Evolutionary conservation across 2,113 vertebrate species (phyloP).

Genomic region (Sebastes schlegelii): DNA sequence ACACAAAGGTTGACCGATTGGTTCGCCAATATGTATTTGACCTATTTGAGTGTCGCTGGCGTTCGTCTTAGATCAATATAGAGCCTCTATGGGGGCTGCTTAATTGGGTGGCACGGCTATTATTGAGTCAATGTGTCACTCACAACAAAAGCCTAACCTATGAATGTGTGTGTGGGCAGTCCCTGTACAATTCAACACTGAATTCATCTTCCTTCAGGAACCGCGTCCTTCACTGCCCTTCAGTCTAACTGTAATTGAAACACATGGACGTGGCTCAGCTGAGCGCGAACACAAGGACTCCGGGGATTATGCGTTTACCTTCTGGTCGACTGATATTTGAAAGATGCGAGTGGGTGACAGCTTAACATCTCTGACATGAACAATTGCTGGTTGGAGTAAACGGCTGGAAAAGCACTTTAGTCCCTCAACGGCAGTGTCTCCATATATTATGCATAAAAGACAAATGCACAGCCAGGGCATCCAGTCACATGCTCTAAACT

Average conservation of each 20-base stretch:
- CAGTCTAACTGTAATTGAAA: slow-evolving; percentile 29
- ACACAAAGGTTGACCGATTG: neutral
- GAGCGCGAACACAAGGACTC: slow-evolving; percentile 6
- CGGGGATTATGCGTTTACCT: neutral
- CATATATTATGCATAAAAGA: slow-evolving; percentile 18
- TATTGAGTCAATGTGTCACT: slow-evolving; percentile 36
- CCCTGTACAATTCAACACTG: slow-evolving; percentile 1
- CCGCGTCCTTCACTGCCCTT: slow-evolving; percentile 40
- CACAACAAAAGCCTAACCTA: neutral
- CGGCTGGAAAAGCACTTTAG: neutral
- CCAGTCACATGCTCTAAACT: slow-evolving; percentile 1
- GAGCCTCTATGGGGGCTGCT: neutral
- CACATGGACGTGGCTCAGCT: slow-evolving; percentile 2
- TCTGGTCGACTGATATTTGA: slow-evolving; percentile 8
- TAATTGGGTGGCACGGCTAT: slow-evolving; percentile 18
- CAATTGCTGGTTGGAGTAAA: slow-evolving; percentile 5
- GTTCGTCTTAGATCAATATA: slow-evolving; percentile 33
- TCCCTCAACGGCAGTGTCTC: neutral
- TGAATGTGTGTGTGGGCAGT: slow-evolving; percentile 8
- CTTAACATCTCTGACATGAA: slow-evolving; percentile 5
- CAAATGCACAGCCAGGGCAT: neutral
- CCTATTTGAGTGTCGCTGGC: neutral
- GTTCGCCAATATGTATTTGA: slow-evolving; percentile 1
- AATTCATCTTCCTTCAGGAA: slow-evolving; percentile 8
- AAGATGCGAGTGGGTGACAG: slow-evolving; percentile 23